Conservation (phyloP, 2,888 invertebrate genomes). For the Troilus luridus region DNA sequence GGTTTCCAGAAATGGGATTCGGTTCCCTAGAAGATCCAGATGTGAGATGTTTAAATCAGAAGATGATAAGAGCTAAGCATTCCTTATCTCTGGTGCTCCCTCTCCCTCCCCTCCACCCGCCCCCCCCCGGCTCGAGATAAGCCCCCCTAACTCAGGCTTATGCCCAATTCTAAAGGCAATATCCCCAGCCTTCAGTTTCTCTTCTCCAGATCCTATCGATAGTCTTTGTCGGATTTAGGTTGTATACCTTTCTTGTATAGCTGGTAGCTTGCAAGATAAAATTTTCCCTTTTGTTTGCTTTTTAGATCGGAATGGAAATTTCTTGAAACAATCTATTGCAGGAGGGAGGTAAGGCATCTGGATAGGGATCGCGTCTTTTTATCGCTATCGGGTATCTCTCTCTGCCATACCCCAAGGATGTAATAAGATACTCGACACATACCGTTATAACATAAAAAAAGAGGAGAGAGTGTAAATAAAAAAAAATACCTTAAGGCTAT, state of each 20-base stretch:
- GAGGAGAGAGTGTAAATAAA: not conserved
- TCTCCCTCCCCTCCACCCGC: not conserved
- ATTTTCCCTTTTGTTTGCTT: not conserved
- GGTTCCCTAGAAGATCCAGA: not conserved
- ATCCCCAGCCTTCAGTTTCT: constrained; percentile 14
- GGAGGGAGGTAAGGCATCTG: not conserved
- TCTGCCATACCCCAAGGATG: not conserved
- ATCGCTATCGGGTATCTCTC: not conserved
- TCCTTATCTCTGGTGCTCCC: not conserved
- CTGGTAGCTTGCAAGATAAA: not conserved
- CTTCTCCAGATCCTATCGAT: not conserved
- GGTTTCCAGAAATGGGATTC: not conserved
- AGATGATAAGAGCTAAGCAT: constrained; percentile 2
- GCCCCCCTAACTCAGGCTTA: constrained; percentile 13
- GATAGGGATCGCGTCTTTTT: not conserved
- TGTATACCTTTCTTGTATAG: not conserved
- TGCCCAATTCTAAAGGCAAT: constrained; percentile 2
- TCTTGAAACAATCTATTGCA: not conserved
- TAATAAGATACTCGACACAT: not conserved
- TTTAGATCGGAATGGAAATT: not conserved
- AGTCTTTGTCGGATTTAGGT: not conserved
- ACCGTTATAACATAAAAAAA: not conserved
- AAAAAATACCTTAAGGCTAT: not conserved
- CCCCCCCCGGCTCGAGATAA: not conserved
- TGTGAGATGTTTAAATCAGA: constrained; percentile 40